phyloP scores from a whole-genome alignment of 2,113 vertebrate genomes.

The Ursus arctos region DNA sequence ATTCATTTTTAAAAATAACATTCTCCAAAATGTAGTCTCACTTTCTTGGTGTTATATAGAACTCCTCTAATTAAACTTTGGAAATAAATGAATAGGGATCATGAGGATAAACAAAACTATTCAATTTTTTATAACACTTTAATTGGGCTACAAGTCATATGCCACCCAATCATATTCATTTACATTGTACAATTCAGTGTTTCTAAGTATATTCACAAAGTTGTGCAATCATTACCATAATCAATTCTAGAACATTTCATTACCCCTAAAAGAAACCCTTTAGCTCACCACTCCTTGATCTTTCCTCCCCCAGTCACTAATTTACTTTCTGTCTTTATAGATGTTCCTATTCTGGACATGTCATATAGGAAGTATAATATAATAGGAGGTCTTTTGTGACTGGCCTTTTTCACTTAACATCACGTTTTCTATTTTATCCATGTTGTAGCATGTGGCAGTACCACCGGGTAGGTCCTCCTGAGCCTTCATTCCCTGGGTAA shows the following conservation, averaged over 20 bases:
- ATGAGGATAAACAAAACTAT: neutral
- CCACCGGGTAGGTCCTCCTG: neutral
- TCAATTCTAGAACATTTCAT: neutral
- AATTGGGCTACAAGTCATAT: neutral
- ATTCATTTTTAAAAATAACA: neutral
- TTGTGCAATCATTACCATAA: neutral
- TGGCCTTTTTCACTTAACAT: neutral
- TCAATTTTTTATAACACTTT: neutral
- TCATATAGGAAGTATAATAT: neutral
- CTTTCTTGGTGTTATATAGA: neutral
- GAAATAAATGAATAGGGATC: neutral
- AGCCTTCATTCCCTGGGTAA: neutral
- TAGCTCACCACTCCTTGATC: neutral
- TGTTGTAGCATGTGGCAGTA: neutral
- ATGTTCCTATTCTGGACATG: neutral
- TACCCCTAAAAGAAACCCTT: neutral
- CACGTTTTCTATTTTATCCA: neutral
- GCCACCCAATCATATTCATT: neutral
- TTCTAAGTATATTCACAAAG: neutral
- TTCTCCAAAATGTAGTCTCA: neutral
- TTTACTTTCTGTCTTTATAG: neutral
- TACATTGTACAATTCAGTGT: neutral
- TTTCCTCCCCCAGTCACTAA: neutral
- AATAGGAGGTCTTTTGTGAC: neutral
- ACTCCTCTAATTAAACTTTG: slow-evolving; percentile 29